These are phyloP conservation scores for Dromius quadrimaculatus DNA, from an alignment of 2,888 invertebrate species.

Conservation along the genomic window DNA sequence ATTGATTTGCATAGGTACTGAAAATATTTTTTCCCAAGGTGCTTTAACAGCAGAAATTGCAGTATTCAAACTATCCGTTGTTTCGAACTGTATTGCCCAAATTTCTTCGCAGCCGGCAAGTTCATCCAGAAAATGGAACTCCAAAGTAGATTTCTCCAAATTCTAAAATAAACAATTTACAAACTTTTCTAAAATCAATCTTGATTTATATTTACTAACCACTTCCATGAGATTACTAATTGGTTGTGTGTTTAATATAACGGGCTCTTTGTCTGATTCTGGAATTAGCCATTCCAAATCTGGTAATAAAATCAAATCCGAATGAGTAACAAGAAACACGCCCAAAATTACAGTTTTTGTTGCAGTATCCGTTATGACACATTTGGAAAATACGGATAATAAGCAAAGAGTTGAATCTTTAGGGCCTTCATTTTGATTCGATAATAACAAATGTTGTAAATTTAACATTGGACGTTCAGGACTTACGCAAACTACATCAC, in stretches of 20 bases:
- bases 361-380: slow-evolving; percentile 62
- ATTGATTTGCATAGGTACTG: slow-evolving; percentile 67
- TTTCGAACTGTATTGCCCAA: slow-evolving; percentile 68
- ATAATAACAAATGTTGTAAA: slow-evolving; percentile 60
- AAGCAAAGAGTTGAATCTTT: slow-evolving; percentile 62
- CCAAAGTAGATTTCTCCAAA: slow-evolving; percentile 60
- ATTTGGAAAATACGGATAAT: slow-evolving; percentile 66
- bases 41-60: slow-evolving; percentile 68
- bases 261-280: slow-evolving; percentile 59
- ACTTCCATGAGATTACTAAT: slow-evolving; percentile 71
- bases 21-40: slow-evolving; percentile 71
- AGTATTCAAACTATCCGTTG: slow-evolving; percentile 65
- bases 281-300: slow-evolving; percentile 68
- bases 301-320: slow-evolving; percentile 66
- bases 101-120: slow-evolving; percentile 66
- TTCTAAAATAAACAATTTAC: slow-evolving; percentile 58
- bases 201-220: slow-evolving; percentile 60
- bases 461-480: slow-evolving; percentile 61
- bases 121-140: slow-evolving; percentile 70
- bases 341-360: slow-evolving; percentile 59
- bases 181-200: not conserved
- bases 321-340: slow-evolving; percentile 63
- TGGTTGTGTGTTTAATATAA: slow-evolving; percentile 65
- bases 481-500: slow-evolving; percentile 64
- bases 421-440: slow-evolving; percentile 60